Percentiles rank a stretch among this genome's conserved stretches.
These are phyloP conservation scores for Caenorhabditis afra DNA, from an alignment of 2,888 invertebrate species.

Conservation along the genomic window DNA sequence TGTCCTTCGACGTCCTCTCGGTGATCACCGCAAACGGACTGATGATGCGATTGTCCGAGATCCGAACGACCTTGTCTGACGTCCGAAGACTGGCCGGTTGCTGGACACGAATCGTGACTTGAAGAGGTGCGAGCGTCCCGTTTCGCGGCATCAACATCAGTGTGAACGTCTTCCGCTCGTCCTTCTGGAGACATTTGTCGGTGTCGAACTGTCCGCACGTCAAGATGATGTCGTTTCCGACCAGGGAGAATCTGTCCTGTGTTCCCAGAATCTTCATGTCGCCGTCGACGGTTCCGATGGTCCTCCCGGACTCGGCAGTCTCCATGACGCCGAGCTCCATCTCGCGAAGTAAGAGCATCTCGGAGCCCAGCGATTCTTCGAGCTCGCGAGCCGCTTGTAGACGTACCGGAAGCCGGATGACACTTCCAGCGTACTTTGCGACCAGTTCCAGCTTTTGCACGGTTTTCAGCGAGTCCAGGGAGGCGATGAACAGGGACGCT, in stretches of 20 bases:
- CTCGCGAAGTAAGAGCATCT: slow-evolving; percentile 27
- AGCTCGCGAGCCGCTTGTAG: background rate
- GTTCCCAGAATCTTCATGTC: slow-evolving; percentile 44
- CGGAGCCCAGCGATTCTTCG: slow-evolving; percentile 4
- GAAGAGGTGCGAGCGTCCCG: slow-evolving; percentile 37
- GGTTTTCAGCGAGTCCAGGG: background rate
- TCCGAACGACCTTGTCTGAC: slow-evolving; percentile 63
- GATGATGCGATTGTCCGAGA: slow-evolving; percentile 66
- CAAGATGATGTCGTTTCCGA: slow-evolving; percentile 62
- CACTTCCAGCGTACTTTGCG: slow-evolving; percentile 15
- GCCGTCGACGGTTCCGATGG: slow-evolving; percentile 42
- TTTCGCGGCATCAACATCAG: slow-evolving; percentile 53
- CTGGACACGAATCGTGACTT: slow-evolving; percentile 63
- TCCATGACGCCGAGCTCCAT: slow-evolving; percentile 32
- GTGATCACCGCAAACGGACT: slow-evolving; percentile 64
- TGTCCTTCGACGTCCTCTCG: slow-evolving; percentile 31
- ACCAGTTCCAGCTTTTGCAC: slow-evolving; percentile 22
- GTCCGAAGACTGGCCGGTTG: slow-evolving; percentile 57
- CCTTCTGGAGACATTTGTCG: slow-evolving; percentile 55
- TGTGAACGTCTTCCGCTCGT: slow-evolving; percentile 38
- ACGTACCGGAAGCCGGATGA: slow-evolving; percentile 17
- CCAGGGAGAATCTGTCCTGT: slow-evolving; percentile 53
- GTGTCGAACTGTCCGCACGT: slow-evolving; percentile 60
- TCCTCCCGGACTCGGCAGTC: slow-evolving; percentile 32
- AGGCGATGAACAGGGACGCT: slow-evolving; percentile 19